phyloP scores from a whole-genome alignment of 2,888 invertebrate species.

The Volucella inflata region DNA sequence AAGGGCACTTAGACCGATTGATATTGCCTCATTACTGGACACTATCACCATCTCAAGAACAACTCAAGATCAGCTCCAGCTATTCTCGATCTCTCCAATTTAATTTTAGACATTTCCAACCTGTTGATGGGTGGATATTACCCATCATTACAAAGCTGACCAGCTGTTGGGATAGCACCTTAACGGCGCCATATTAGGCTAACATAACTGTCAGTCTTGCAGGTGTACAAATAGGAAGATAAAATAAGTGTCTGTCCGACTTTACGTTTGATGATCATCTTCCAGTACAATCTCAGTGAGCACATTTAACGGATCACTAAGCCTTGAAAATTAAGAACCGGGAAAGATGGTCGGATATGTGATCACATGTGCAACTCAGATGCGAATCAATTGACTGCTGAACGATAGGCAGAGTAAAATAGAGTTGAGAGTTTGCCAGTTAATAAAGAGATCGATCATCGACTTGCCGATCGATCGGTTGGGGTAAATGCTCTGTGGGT shows the following conservation, averaged over 20 bases:
- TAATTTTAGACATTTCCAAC: constrained; percentile 65
- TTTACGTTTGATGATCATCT: neutral
- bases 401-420: too few species aligned
- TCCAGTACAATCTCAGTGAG: constrained; percentile 24
- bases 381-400: neutral
- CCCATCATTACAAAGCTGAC: constrained; percentile 48
- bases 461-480: neutral
- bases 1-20: constrained; percentile 71
- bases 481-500: constrained; percentile 12
- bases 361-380: neutral
- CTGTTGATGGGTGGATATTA: constrained; percentile 64
- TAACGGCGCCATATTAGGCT: constrained; percentile 62
- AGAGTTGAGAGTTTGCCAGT: neutral
- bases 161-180: constrained; percentile 10
- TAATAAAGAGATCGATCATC: constrained; percentile 28
- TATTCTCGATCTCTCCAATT: constrained; percentile 35
- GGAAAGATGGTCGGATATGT: constrained; percentile 11
- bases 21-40: constrained; percentile 64
- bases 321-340: constrained; percentile 35
- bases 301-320: constrained; percentile 61
- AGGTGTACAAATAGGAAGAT: too few species aligned
- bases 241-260: neutral
- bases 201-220: constrained; percentile 60
- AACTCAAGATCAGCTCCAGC: constrained; percentile 1
- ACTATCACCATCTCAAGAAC: constrained; percentile 18